Base-by-base conservation (phyloP, 2,113 vertebrate species). In the Catharus fuscescens region DNA sequence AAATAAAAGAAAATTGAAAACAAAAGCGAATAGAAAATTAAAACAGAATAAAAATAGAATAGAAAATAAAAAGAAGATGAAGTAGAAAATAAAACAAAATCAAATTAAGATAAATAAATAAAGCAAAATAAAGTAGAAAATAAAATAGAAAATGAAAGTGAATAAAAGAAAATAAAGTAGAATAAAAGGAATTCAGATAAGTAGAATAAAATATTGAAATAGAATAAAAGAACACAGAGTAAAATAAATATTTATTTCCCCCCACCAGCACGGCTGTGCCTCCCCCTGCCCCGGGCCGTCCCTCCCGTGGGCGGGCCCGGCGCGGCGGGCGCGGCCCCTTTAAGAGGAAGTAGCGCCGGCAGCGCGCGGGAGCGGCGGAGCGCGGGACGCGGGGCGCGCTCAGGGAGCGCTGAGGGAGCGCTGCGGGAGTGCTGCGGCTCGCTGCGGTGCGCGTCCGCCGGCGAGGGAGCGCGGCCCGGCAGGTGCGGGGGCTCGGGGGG, bases 181-280 rank as follows among this genome's bases (percentile, higher is more conserved):
- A 60, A 32, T n/a, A 14, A 47, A 71, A 71, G 15, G 8, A 48
- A 48, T 31, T 31, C 48, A 12, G 20, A 18, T 14, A 20, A 32
- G n/a, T 17, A 10, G 21, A 57, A 38, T 40, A 40, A 74, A 66
- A 31, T 24, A 42, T 10, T 11, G 20, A 34, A 76, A 21, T 24
- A 50, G 36, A 42, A 21, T 18, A 21, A 64, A 80, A n/a, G 10
- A 26, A 31, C 29, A 14, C 0, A 20, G 10, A 47, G 8, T 25
- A 11, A 79, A 48, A 54, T 17, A 70, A 53, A 5, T 36, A 36
- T 36, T 36, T 36, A 36, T 36, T 36, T 36, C 34, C 34, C 14
- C 14, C 10, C 28, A 11, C 15, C 64, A 5, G 0, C n/a, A 11
- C 53, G 14, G 18, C 53, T 2, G 20, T 0, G 6, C 23, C 23